Conservation (phyloP, 1,140 invertebrate genomes). For the Drosophila pruinosa region DNA sequence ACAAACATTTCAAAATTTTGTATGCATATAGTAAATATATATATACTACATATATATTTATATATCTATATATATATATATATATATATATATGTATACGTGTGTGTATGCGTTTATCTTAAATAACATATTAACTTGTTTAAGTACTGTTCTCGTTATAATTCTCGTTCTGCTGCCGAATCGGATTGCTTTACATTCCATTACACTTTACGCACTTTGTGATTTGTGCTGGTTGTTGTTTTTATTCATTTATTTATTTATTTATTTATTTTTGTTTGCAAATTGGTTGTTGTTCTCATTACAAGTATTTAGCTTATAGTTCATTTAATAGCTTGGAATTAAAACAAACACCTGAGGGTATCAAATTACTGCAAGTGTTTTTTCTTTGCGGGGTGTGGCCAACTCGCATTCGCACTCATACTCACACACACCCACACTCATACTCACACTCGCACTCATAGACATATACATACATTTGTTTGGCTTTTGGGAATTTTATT, state of each 20-base stretch:
- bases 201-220: conserved; percentile 5
- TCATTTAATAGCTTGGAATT: conserved; percentile 8
- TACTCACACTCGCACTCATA: not conserved
- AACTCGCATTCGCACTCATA: not conserved
- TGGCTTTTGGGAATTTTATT: not conserved
- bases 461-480: not conserved
- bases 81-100: conserved; percentile 31
- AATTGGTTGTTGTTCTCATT: conserved; percentile 3
- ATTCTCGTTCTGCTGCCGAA: not conserved
- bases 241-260: conserved; percentile 23
- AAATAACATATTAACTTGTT: conserved; percentile 12
- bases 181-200: conserved; percentile 16
- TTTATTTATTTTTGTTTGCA: conserved; percentile 12
- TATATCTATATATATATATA: conserved; percentile 46
- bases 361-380: conserved; percentile 17
- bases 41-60: conserved; percentile 27
- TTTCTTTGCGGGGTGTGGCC: conserved; percentile 5
- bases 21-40: conserved; percentile 34
- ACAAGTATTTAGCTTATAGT: conserved; percentile 8
- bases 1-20: conserved; percentile 26
- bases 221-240: no score
- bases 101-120: no score
- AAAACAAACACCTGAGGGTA: conserved; percentile 30
- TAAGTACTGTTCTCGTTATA: not conserved
- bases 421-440: not conserved